Evolutionary conservation across 2,113 vertebrate genomes (phyloP).

Genomic region (Lipophrys pholis): DNA sequence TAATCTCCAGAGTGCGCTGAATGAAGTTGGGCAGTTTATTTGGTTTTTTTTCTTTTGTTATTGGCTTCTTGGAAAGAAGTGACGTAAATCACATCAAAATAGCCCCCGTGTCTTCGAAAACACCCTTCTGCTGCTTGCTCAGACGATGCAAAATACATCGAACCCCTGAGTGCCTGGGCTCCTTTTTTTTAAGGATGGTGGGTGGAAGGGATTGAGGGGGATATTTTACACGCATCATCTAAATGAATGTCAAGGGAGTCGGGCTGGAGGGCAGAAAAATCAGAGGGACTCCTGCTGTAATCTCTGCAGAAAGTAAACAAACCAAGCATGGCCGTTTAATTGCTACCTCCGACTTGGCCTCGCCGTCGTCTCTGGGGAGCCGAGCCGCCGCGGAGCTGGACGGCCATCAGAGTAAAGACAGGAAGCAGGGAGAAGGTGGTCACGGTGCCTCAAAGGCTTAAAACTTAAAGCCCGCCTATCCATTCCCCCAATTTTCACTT

Average conservation of each 20-base stretch:
- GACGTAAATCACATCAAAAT: slow-evolving; percentile 45
- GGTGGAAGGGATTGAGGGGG: slow-evolving; percentile 9
- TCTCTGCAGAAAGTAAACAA: slow-evolving; percentile 65
- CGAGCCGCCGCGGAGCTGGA: slow-evolving; percentile 57
- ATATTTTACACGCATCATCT: slow-evolving; percentile 61
- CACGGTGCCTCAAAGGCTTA: slow-evolving; percentile 17
- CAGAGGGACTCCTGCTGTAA: slow-evolving; percentile 51
- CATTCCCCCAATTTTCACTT: slow-evolving; percentile 19
- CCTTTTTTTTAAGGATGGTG: slow-evolving; percentile 20
- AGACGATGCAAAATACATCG: slow-evolving; percentile 40
- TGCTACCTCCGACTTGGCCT: slow-evolving; percentile 60
- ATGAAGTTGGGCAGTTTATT: slow-evolving; percentile 46
- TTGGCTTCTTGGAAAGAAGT: slow-evolving; percentile 60
- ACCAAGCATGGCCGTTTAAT: slow-evolving; percentile 72
- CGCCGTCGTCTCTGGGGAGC: slow-evolving; percentile 35
- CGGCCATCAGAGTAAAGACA: slow-evolving; percentile 38
- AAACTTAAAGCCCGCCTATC: slow-evolving; percentile 8
- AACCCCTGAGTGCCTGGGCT: slow-evolving; percentile 21
- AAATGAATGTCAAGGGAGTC: slow-evolving; percentile 51
- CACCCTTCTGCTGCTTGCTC: slow-evolving; percentile 30
- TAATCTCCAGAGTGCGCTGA: slow-evolving; percentile 61
- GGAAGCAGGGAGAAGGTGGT: slow-evolving; percentile 5
- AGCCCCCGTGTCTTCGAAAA: slow-evolving; percentile 35
- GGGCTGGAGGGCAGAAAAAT: slow-evolving; percentile 8
- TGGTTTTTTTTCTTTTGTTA: slow-evolving; percentile 45